Base-by-base conservation (phyloP, 1,140 invertebrate species). In the Asbolus verrucosus region DNA sequence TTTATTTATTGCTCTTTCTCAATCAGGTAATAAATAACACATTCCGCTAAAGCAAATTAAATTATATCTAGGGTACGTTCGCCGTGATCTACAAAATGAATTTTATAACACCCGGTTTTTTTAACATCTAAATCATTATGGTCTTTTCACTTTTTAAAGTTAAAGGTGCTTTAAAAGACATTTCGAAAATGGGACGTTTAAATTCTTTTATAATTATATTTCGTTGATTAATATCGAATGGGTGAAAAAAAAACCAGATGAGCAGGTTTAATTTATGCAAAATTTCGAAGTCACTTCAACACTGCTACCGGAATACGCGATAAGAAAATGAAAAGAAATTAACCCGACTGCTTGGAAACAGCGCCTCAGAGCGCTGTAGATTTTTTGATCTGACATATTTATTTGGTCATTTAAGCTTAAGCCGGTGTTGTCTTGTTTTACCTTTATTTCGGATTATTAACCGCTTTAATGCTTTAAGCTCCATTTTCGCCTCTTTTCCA, bases 251-350 rank as follows among this genome's bases (percentile, higher is more conserved):
- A 62, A 63, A 63, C 61, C 39, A 21, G 61, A 39, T 63, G 61
- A 63, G 61, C 61, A 63, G 61, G 61, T 63, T 63, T 63, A 63
- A 63, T 63, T 63, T 63, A 63, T 63, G 61, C 61, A 39, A 63
- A 63, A 63, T 63, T 63, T 63, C 60, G 38, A 63, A 63, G 61
- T 63, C 33, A 63, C 61, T 33, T 63, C 61, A 63, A 63, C 60
- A 62, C 61, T 41, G 61, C 61, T 63, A 63, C 61, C 18, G 61
- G 36, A 39, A 19, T 63, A 63, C 61, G 61, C 61, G 46, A 27
- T 27, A 30, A 54, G 46, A 54, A 54, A 54, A 54, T 16, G 19
- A 54, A 54, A 31, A 30, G 43, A 50, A 50, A 50, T 50, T 36
- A n/a, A 36, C 33, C 33, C 33, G 21, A 50, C 11, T 27, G 46